Conservation (phyloP, 2,113 vertebrate genomes). For the Anolis sagrei region DNA sequence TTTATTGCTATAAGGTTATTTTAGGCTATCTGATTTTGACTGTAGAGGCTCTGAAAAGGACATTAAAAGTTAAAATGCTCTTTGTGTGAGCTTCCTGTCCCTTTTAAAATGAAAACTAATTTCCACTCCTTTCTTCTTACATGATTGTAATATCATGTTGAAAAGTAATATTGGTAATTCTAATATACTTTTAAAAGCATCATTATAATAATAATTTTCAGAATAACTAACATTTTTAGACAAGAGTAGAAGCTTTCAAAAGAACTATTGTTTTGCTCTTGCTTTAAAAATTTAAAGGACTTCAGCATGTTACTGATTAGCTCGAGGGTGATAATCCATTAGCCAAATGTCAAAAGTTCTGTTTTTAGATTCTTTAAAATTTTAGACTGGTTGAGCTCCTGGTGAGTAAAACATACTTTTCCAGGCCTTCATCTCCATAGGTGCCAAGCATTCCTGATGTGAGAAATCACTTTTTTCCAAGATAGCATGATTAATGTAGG, state of each 20-base stretch:
- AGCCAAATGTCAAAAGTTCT: background rate
- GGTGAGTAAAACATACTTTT: background rate
- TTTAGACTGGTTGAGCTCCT: background rate
- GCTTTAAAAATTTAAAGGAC: background rate
- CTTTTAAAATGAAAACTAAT: background rate
- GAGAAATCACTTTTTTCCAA: background rate
- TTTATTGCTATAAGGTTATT: constrained; percentile 24
- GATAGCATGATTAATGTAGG: background rate
- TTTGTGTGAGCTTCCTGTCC: background rate
- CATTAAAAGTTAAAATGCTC: background rate
- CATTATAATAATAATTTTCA: background rate
- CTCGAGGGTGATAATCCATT: background rate
- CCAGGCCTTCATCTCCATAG: background rate
- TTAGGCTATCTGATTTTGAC: constrained; percentile 32
- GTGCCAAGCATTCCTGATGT: background rate
- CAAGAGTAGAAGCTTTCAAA: background rate
- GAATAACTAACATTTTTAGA: background rate
- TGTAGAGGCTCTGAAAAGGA: constrained; percentile 6
- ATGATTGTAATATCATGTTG: background rate
- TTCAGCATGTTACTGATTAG: background rate
- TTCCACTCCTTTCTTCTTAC: background rate
- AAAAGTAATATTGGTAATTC: background rate
- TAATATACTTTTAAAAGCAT: background rate
- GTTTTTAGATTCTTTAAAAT: background rate
- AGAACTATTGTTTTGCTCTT: background rate